Evolutionary conservation across 1,140 invertebrate genomes (phyloP), one percentile per base, ranked within the genome.

Genomic region (Drosophila nigrodunni): DNA sequence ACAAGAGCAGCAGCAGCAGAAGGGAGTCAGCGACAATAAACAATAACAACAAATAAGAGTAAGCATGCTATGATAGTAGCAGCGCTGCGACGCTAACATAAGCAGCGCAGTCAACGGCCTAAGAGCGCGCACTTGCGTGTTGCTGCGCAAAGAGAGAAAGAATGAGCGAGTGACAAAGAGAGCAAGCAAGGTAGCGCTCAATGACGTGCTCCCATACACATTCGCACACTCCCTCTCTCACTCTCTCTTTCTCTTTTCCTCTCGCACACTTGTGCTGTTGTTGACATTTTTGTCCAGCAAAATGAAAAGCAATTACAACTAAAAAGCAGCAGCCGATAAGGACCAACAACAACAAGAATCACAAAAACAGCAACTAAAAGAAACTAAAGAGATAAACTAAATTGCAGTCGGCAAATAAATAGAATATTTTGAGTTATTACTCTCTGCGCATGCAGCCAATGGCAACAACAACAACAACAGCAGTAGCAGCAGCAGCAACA

Each of bases 131-230:
- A 87, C 57, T 61, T 66, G 61, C 71, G 18, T 35, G 21, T 50
- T 25, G 71, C 82, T 88, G 82, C 82, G 82, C 82, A 87, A 73
- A 69, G 65, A 78, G 78, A 78, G 66, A 49, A 21, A 39, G 47
- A 64, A 44, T 7, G 15, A 37, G 67, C 34, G 39, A 43, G 34
- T 25, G 68, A 10, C 61, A 54, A 50, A 44, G 35, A 49, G 34
- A 44, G 39, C 11, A 25, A 30, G 13, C 46, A 21, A 57, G 34
- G 25, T 13, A 13, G 25, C 4, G 25, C 25, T 30, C 39, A n/a
- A 25, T 37, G n/a, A 35, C 18, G 43, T 50, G 7, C 9, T 21
- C 21, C 15, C n/a, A 18, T 9, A 9, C 39, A 58, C 30, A 9
- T 8, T 60, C 30, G 9, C 59, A 11, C 46, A 39, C 34, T 11